These are phyloP conservation scores for Chaenogobius annularis DNA, from an alignment of 2,113 vertebrate genomes.

Conservation along the genomic window DNA sequence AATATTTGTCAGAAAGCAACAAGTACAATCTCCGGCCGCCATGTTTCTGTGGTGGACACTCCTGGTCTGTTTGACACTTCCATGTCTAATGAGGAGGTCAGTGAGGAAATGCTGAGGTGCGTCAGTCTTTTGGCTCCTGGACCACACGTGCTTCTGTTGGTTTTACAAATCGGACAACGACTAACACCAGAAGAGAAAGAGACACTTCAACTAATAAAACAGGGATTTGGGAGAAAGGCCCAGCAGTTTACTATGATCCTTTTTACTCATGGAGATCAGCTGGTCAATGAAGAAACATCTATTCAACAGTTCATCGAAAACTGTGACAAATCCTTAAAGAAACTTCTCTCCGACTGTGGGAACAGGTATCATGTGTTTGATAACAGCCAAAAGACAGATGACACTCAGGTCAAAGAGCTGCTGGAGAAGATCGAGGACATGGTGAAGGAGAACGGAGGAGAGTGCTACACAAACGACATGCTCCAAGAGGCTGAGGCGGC, in stretches of 20 bases:
- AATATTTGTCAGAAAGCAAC: constrained; percentile 12
- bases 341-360: constrained; percentile 15
- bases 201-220: constrained; percentile 41
- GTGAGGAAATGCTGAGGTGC: constrained; percentile 36
- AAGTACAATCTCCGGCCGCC: background rate
- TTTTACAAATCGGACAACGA: constrained; percentile 24
- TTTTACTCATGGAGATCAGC: constrained; percentile 38
- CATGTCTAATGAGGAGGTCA: background rate
- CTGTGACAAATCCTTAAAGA: background rate
- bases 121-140: constrained; percentile 43
- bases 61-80: constrained; percentile 31
- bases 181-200: constrained; percentile 8
- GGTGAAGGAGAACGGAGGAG: constrained; percentile 23
- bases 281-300: background rate
- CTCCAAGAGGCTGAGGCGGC: constrained; percentile 11
- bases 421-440: constrained; percentile 1
- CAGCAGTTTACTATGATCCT: constrained; percentile 27
- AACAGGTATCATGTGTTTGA: constrained; percentile 19
- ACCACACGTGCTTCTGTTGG: constrained; percentile 48
- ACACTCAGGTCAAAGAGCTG: constrained; percentile 28
- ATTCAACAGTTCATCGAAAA: constrained; percentile 2
- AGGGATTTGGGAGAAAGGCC: constrained; percentile 29
- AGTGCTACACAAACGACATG: constrained; percentile 24
- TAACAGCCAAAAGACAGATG: background rate
- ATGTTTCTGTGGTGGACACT: constrained; percentile 26